A percentile compares a stretch with the other conserved stretches of the same genome.
Evolutionary conservation across 2,113 vertebrate species (phyloP).

Genomic region (Burhinus bistriatus): DNA sequence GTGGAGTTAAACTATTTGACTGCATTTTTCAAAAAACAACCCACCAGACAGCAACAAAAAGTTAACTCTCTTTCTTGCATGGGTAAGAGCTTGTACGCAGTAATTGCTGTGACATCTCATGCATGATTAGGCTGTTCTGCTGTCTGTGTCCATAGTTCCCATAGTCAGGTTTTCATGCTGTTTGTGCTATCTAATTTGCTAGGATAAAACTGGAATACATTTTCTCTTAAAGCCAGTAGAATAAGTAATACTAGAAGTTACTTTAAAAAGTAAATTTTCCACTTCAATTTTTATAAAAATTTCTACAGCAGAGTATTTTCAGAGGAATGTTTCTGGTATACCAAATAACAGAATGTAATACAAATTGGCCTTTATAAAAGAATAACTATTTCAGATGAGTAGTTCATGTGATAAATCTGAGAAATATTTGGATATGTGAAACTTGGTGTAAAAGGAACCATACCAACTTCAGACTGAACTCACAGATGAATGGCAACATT

Average conservation of each 20-base stretch:
- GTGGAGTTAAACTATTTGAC: not conserved
- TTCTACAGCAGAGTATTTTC: not conserved
- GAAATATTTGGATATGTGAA: not conserved
- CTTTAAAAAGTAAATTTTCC: not conserved
- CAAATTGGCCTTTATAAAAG: not conserved
- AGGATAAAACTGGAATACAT: not conserved
- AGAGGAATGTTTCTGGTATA: not conserved
- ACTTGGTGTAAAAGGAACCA: not conserved
- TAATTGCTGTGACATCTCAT: not conserved
- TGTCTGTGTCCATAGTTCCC: not conserved
- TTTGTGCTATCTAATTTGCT: not conserved
- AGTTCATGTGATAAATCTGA: not conserved
- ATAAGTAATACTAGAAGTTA: not conserved
- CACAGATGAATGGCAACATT: not conserved
- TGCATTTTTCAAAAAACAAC: not conserved
- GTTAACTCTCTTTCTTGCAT: not conserved
- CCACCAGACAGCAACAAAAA: not conserved
- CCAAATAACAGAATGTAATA: not conserved
- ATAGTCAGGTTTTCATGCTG: not conserved
- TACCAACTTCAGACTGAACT: not conserved
- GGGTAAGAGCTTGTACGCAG: not conserved
- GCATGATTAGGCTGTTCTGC: not conserved
- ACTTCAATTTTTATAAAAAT: not conserved
- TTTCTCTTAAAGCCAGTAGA: not conserved
- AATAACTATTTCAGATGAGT: not conserved